Evolutionary conservation across 2,888 invertebrate genomes (phyloP), one percentile per base, ranked within the genome.

Genomic region (Acronicta leporina): DNA sequence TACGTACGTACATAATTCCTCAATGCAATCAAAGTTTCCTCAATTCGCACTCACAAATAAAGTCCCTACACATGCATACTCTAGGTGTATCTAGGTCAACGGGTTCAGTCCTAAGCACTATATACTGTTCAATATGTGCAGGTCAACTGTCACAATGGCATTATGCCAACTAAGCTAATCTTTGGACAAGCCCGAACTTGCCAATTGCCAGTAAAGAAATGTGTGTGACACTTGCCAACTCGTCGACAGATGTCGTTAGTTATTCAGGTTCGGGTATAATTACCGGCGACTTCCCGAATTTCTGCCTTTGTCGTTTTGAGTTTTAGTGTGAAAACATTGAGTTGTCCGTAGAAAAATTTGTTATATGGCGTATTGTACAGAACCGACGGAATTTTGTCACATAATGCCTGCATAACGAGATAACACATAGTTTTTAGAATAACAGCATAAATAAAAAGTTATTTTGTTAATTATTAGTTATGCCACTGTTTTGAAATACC

Each of bases 121-220:
- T 66, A 68, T 73, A 62, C 59, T 50, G 55, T 59, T 61, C 67
- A 74, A 69, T 73, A 73, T 54, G 70, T 57, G 68, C 75, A 79
- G 79, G 82, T 82, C 79, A 80, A 76, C 70, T 66, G 75, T 73
- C 72, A 77, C 51, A 68, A 58, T 84, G 87, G 87, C 86, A 74
- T 73, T 51, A 68, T 81, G 87, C 86, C 87, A 87, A 81, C 80
- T 78, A 75, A 81, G 82, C 82, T 85, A 82, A 86, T 83, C 83
- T 83, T 80, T 70, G 75, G 63, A 78, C 73, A 77, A 72, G 71
- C 73, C 65, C 35, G 70, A 63, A 78, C 79, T 83, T 75, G 84
- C 85, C 86, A 84, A 86, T 87, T 83, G 83, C 69, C 79, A 53
- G 63, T 38, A 52, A 77, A 69, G 66, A 73, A 75, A 63, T 64